Base-by-base conservation (phyloP, 1,140 invertebrate genomes). In the Drosophila nigrodunni region DNA sequence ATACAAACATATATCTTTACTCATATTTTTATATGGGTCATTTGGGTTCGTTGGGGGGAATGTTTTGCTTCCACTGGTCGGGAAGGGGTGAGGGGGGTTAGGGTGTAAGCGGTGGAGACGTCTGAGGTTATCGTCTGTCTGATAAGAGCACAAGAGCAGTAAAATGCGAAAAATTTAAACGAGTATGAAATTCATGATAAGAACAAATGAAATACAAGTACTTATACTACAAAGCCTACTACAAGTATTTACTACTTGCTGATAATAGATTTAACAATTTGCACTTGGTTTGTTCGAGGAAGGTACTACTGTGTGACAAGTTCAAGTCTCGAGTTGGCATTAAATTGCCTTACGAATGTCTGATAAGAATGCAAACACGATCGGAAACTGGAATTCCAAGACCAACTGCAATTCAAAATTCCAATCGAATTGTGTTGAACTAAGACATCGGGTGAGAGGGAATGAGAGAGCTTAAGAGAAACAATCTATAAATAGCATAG, bases 81-180 rank as follows among this genome's bases (percentile, higher is more conserved):
- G 4, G 3, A 43, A 6, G 11, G 41, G n/a, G n/a, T 13, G 41
- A 39, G 37, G 37, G 37, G 37, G 37, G 37, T 21, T 21, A 3
- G 2, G 3, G 4, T 9, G 37, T 21, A 2, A 10, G 2, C 1
- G 4, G 35, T 2, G 18, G 54, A 18, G 21, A 7, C 21, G 18
- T 21, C 1, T 21, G 18, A 10, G 35, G 7, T 39, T 13, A 30
- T 55, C 68, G 30, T 11, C 15, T 37, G 13, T 5, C 58, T 78
- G 80, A 83, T 83, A 83, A 70, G 49, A 50, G 5, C 2, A 2
- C n/a, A 11, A 5, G 34, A 52, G 44, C 8, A 54, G 30, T 54
- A 8, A 62, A 52, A 10, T 41, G 21, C 11, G 13, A 55, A 43
- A n/a, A 59, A 52, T 6, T 44, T 11, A 5, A 30, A 46, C 7